Evolutionary conservation across 2,113 vertebrate genomes (phyloP).

Genomic region (Nibea coibor): DNA sequence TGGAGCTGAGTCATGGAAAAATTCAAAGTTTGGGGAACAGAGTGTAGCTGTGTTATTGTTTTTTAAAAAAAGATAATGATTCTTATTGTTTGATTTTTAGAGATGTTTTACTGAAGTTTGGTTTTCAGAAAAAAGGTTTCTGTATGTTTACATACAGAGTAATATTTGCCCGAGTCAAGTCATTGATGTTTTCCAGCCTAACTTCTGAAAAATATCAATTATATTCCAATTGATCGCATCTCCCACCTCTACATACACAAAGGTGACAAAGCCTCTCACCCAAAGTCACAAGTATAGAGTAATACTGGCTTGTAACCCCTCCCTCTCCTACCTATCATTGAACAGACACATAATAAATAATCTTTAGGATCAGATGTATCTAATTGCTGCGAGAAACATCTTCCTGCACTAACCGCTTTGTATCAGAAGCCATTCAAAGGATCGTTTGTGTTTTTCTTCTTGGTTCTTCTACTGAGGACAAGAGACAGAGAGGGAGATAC

Average conservation of each 20-base stretch:
- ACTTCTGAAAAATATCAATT: neutral
- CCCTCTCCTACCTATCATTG: too few species aligned
- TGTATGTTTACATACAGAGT: too few species aligned
- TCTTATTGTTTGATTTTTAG: too few species aligned
- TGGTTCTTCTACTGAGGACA: slow-evolving; percentile 75
- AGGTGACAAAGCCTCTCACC: neutral
- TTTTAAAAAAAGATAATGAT: slow-evolving; percentile 41
- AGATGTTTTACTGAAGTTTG: too few species aligned
- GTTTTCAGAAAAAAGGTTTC: too few species aligned
- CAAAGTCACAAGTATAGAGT: neutral
- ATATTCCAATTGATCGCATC: neutral
- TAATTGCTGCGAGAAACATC: slow-evolving; percentile 89
- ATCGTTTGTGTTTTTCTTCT: slow-evolving; percentile 91
- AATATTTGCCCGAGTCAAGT: neutral
- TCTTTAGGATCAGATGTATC: slow-evolving; percentile 90
- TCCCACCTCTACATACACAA: neutral
- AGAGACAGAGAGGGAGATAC: slow-evolving; percentile 54
- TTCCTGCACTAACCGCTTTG: slow-evolving; percentile 84
- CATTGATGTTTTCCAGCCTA: neutral
- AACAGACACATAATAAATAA: slow-evolving; percentile 17
- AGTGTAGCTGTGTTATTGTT: slow-evolving; percentile 30
- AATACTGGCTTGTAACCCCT: too few species aligned
- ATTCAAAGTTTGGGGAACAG: slow-evolving; percentile 52
- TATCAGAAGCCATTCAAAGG: slow-evolving; percentile 81
- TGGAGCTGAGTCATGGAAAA: slow-evolving; percentile 59